Evolutionary conservation across 2,113 vertebrate species (phyloP).

Genomic region (Lepus timidus): DNA sequence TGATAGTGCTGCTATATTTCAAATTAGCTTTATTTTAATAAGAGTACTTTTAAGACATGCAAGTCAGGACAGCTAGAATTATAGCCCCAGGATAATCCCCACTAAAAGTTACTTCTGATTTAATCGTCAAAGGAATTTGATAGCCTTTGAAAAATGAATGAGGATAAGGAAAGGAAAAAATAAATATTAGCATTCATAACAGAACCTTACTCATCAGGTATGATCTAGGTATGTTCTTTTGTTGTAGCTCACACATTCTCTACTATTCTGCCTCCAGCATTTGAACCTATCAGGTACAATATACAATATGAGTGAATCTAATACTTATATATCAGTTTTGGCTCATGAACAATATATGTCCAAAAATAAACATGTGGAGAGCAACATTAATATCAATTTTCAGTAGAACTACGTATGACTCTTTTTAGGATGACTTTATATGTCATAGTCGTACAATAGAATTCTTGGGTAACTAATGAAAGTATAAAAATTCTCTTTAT

Average conservation of each 20-base stretch:
- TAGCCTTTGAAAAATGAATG: not conserved
- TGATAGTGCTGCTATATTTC: not conserved
- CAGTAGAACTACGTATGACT: not conserved
- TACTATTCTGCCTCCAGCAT: not conserved
- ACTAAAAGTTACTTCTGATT: not conserved
- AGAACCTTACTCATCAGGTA: not conserved
- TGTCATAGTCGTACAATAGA: not conserved
- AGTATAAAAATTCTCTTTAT: not conserved
- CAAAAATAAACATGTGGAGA: not conserved
- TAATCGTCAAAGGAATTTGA: not conserved
- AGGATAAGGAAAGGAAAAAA: not conserved
- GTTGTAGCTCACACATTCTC: not conserved
- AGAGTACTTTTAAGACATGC: not conserved
- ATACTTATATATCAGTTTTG: not conserved
- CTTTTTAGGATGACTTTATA: not conserved
- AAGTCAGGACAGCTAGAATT: not conserved
- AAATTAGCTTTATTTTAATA: conserved; percentile 42
- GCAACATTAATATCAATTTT: not conserved
- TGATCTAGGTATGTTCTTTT: not conserved
- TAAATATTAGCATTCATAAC: not conserved
- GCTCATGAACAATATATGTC: not conserved
- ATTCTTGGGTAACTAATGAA: not conserved
- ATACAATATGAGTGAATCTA: not conserved
- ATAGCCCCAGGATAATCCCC: not conserved
- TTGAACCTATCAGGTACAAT: not conserved